Evolutionary conservation across 2,113 vertebrate genomes (phyloP).

Genomic region (Oreochromis aureus): DNA sequence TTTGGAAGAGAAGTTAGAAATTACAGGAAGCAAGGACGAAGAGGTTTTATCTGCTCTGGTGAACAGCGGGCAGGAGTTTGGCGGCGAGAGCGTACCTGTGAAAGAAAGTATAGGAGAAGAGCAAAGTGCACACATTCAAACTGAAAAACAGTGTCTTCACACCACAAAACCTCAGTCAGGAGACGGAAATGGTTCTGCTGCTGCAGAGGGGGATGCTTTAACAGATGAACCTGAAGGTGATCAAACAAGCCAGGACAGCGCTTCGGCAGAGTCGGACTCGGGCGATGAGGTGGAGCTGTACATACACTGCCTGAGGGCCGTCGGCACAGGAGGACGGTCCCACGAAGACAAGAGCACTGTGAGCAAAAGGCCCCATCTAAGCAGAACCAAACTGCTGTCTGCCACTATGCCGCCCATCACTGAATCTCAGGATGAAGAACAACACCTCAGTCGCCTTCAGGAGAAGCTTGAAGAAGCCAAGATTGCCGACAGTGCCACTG

Average conservation of each 20-base stretch:
- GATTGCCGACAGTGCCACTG: neutral
- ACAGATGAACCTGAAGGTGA: slow-evolving; percentile 1
- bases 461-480: neutral
- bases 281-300: slow-evolving; percentile 73
- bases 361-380: slow-evolving; percentile 27
- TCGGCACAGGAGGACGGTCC: neutral
- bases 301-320: slow-evolving; percentile 61
- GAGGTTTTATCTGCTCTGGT: slow-evolving; percentile 5
- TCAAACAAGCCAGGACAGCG: neutral
- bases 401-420: slow-evolving; percentile 61
- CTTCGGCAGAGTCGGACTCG: slow-evolving; percentile 55
- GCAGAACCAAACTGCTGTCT: slow-evolving; percentile 27
- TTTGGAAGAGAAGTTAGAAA: neutral
- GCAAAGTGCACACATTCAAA: neutral
- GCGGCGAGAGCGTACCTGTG: neutral
- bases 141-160: neutral
- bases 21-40: neutral
- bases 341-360: neutral
- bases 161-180: neutral
- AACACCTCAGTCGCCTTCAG: neutral
- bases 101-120: neutral
- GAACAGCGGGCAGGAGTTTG: neutral
- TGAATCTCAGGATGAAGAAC: slow-evolving; percentile 65
- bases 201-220: neutral
- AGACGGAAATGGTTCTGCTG: neutral